Percentiles rank a stretch among this genome's conserved stretches.
phyloP scores from a whole-genome alignment of 2,113 vertebrate species.

The Xyliphius kryptos region DNA sequence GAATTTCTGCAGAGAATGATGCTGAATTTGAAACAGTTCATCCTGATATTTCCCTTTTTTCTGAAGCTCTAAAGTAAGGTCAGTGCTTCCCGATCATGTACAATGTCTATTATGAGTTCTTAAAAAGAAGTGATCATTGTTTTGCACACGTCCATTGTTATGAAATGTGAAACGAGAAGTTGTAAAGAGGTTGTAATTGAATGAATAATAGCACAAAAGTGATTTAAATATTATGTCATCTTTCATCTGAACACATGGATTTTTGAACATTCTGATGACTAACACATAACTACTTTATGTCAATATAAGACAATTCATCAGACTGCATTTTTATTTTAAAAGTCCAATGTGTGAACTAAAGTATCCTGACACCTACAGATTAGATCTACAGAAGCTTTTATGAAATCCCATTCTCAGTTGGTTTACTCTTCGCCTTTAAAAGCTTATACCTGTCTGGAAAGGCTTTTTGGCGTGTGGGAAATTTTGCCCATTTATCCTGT shows the following conservation, averaged over 20 bases:
- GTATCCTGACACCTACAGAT: too few species aligned
- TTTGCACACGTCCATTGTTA: constrained; percentile 1
- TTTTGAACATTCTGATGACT: background rate
- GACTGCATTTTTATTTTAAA: too few species aligned
- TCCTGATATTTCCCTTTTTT: background rate
- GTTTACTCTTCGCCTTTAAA: too few species aligned
- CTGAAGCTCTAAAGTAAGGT: background rate
- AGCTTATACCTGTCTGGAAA: too few species aligned
- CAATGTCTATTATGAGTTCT: background rate
- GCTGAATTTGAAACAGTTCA: background rate
- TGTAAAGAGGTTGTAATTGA: background rate
- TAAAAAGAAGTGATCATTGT: background rate
- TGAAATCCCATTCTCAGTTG: too few species aligned
- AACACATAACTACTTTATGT: background rate
- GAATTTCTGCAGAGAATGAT: too few species aligned
- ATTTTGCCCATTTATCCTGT: too few species aligned
- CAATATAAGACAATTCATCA: too few species aligned
- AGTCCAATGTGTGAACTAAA: too few species aligned
- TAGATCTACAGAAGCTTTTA: too few species aligned
- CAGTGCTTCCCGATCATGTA: constrained; percentile 9
- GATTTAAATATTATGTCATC: background rate
- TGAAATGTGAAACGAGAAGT: constrained; percentile 16
- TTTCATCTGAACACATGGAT: background rate
- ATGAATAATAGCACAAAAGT: background rate
- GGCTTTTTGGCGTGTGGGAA: too few species aligned